Percentiles rank a stretch among this genome's conserved stretches.
Evolutionary conservation across 2,113 vertebrate species (phyloP).

Genomic region (Esox niger): DNA sequence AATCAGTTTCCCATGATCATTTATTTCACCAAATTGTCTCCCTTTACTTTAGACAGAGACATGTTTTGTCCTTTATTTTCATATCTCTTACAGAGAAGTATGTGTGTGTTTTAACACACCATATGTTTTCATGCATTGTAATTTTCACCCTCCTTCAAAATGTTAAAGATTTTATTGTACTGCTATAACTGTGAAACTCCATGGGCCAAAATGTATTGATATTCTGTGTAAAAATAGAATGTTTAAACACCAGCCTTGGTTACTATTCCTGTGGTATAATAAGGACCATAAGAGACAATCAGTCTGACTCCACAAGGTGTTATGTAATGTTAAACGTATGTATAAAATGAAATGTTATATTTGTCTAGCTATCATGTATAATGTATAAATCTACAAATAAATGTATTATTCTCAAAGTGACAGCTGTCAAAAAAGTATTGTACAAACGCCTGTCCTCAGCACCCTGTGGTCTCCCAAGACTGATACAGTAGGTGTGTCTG

Average conservation of each 20-base stretch:
- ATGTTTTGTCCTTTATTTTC: neutral
- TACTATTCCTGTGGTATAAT: constrained; percentile 36
- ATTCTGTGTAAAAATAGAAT: neutral
- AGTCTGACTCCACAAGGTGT: constrained; percentile 45
- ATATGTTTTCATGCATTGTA: neutral
- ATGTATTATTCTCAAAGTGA: constrained; percentile 36
- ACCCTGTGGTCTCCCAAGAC: neutral
- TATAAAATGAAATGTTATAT: constrained; percentile 43
- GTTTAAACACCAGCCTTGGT: constrained; percentile 14
- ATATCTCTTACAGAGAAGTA: neutral
- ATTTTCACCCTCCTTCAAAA: neutral
- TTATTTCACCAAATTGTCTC: neutral
- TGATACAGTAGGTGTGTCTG: constrained; percentile 25
- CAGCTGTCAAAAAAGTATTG: neutral
- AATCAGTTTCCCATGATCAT: neutral
- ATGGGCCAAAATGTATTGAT: neutral
- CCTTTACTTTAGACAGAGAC: neutral
- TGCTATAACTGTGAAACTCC: neutral
- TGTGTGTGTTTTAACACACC: neutral
- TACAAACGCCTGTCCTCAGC: neutral
- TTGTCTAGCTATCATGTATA: constrained; percentile 50
- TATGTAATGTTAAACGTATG: constrained; percentile 32
- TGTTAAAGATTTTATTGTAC: neutral
- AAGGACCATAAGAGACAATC: constrained; percentile 16
- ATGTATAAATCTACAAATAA: constrained; percentile 48